Percentiles rank a stretch among this genome's conserved stretches.
Evolutionary conservation across 2,797 vertebrate species (phyloP).

Genomic region (Eutrigla gurnardus): DNA sequence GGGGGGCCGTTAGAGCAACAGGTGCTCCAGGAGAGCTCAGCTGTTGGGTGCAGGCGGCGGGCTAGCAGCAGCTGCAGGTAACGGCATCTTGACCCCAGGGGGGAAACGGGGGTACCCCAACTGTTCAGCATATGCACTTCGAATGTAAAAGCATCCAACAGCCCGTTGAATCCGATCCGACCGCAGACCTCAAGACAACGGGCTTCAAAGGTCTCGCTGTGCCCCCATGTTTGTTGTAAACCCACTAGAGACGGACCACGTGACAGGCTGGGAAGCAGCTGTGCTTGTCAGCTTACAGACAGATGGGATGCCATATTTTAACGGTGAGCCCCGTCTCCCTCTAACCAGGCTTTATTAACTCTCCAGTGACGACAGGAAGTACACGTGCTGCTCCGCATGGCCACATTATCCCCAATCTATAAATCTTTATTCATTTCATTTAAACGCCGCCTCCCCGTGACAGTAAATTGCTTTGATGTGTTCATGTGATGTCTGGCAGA

Average conservation of each 20-base stretch:
- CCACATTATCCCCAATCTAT: slow-evolving; percentile 22
- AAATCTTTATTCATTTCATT: slow-evolving; percentile 44
- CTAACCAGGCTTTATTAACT: slow-evolving; percentile 48
- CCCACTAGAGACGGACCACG: slow-evolving; percentile 25
- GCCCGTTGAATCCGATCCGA: slow-evolving; percentile 25
- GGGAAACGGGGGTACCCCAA: slow-evolving; percentile 14
- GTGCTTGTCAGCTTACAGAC: slow-evolving; percentile 56
- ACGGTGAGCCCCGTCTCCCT: slow-evolving; percentile 36
- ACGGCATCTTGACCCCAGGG: slow-evolving; percentile 26
- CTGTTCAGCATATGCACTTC: neutral
- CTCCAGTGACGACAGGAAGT: slow-evolving; percentile 52
- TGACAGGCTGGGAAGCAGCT: slow-evolving; percentile 60
- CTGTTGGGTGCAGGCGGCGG: slow-evolving; percentile 37
- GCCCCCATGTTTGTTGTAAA: slow-evolving; percentile 47
- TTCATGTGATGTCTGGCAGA: slow-evolving; percentile 36
- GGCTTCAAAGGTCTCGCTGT: slow-evolving; percentile 18
- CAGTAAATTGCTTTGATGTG: slow-evolving; percentile 33
- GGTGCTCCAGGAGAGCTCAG: slow-evolving; percentile 68
- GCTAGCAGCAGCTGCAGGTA: slow-evolving; percentile 61
- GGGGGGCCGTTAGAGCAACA: slow-evolving; percentile 65
- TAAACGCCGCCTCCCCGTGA: slow-evolving; percentile 35
- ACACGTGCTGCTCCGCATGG: slow-evolving; percentile 11
- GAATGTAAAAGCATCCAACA: slow-evolving; percentile 1
- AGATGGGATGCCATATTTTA: slow-evolving; percentile 57
- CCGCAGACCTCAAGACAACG: slow-evolving; percentile 34